Conservation (phyloP, 2,113 vertebrate species). For the Vulpes lagopus region DNA sequence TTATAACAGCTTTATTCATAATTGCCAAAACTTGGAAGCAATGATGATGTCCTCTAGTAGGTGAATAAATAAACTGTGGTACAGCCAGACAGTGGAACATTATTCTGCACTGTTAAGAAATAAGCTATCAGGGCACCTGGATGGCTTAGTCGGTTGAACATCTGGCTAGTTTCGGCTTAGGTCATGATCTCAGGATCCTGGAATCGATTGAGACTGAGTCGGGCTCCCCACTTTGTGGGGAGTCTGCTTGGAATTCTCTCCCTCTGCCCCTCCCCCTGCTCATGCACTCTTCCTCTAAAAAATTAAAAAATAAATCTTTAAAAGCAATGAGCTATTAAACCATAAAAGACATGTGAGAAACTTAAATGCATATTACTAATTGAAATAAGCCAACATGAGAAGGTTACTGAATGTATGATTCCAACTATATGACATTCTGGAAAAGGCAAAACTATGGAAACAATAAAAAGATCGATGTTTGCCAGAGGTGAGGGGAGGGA, state of each 20-base stretch:
- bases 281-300: neutral
- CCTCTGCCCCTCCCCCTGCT: neutral
- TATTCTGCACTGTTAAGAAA: neutral
- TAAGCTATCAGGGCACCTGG: neutral
- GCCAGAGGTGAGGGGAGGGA: neutral
- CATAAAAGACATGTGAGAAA: neutral
- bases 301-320: neutral
- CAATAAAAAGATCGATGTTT: neutral
- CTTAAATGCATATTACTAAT: neutral
- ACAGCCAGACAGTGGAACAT: neutral
- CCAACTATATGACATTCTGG: neutral
- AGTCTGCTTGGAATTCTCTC: neutral
- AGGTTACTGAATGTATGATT: neutral
- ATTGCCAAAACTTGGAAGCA: neutral
- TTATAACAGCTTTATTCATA: neutral
- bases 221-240: neutral
- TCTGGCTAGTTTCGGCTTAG: neutral
- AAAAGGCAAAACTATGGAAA: neutral
- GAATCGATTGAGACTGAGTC: neutral
- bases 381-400: neutral
- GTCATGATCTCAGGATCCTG: neutral
- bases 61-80: neutral
- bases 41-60: neutral
- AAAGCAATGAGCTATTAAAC: neutral
- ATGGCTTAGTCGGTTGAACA: neutral